Evolutionary conservation across 2,113 vertebrate genomes (phyloP).

Genomic region (Oreochromis niloticus): DNA sequence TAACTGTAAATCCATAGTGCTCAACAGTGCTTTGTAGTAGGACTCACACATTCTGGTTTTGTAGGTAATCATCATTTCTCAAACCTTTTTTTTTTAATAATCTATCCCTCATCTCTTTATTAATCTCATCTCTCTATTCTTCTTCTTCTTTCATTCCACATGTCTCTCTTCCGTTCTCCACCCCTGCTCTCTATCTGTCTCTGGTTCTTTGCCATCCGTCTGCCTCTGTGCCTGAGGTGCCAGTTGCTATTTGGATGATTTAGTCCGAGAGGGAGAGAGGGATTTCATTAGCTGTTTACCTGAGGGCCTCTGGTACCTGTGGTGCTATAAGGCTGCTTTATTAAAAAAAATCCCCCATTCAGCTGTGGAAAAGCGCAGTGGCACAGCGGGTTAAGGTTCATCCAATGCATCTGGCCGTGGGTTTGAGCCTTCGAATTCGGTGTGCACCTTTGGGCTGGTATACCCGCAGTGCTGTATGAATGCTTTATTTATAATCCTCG

Average conservation of each 20-base stretch:
- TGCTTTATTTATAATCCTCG: slow-evolving; percentile 1
- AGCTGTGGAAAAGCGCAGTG: not conserved
- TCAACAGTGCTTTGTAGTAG: not conserved
- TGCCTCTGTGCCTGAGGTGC: slow-evolving; percentile 64
- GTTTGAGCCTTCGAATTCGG: slow-evolving; percentile 7
- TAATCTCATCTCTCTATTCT: not conserved
- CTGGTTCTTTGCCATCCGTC: slow-evolving; percentile 55
- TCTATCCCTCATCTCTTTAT: not conserved
- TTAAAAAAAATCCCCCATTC: slow-evolving; percentile 39
- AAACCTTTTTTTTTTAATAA: not conserved
- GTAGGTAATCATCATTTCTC: not conserved
- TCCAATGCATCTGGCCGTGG: slow-evolving; percentile 15
- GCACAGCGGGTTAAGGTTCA: slow-evolving; percentile 36
- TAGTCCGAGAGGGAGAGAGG: slow-evolving; percentile 61
- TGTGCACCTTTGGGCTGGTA: not conserved
- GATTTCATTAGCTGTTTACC: slow-evolving; percentile 76
- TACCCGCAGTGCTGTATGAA: not conserved
- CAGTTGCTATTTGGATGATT: slow-evolving; percentile 73
- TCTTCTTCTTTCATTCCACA: not conserved
- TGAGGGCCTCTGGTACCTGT: slow-evolving; percentile 59
- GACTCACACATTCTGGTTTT: not conserved
- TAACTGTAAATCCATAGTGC: not conserved
- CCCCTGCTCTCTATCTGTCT: not conserved
- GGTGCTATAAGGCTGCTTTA: slow-evolving; percentile 56
- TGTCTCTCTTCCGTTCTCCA: not conserved